These are phyloP conservation scores for Girardinus metallicus DNA, from an alignment of 2,797 vertebrate species.

Conservation along the genomic window DNA sequence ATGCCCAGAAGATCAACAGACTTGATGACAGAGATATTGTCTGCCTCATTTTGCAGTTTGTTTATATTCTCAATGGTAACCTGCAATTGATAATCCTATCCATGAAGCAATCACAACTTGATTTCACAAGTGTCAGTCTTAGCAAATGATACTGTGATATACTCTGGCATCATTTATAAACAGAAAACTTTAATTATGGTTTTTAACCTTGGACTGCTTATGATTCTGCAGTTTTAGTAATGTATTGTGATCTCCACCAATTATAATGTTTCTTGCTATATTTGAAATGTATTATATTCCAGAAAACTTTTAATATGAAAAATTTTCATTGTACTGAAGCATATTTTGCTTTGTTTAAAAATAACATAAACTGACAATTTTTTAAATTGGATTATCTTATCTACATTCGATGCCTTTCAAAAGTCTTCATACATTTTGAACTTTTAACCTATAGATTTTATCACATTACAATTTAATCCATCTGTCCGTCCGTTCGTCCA, in stretches of 20 bases:
- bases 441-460: not conserved
- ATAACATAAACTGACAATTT: not conserved
- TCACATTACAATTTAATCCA: not conserved
- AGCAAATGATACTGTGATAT: not conserved
- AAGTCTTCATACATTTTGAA: not conserved
- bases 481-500: no score
- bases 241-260: not conserved
- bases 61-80: constrained; percentile 54
- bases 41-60: constrained; percentile 57
- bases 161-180: not conserved
- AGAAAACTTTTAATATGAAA: not conserved
- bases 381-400: not conserved
- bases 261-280: not conserved
- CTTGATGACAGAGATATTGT: constrained; percentile 71
- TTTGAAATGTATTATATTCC: not conserved
- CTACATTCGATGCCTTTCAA: not conserved
- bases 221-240: not conserved
- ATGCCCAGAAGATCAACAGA: constrained; percentile 65
- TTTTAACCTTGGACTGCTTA: not conserved
- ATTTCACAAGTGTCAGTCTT: constrained; percentile 9
- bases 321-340: not conserved
- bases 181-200: not conserved
- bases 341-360: not conserved
- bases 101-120: constrained; percentile 13
- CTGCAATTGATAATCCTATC: constrained; percentile 26